These are phyloP conservation scores for Mustelus asterias DNA, from an alignment of 2,113 vertebrate genomes.

Conservation along the genomic window DNA sequence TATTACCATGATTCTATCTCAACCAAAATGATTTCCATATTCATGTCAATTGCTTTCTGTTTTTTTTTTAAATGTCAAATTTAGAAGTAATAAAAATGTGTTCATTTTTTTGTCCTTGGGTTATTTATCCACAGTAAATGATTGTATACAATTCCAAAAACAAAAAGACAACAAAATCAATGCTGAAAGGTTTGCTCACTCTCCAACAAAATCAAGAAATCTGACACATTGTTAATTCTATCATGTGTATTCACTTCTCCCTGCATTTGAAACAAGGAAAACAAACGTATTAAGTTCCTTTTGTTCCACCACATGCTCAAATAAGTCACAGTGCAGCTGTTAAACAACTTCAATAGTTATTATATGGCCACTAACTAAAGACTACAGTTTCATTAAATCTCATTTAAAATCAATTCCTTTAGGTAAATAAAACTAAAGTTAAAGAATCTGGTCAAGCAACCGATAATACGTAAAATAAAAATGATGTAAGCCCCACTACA, in stretches of 20 bases:
- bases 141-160: neutral
- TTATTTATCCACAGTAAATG: neutral
- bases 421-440: neutral
- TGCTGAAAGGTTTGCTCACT: neutral
- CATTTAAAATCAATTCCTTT: neutral
- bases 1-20: neutral
- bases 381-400: constrained; percentile 18
- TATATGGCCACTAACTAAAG: neutral
- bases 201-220: neutral
- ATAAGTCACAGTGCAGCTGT: neutral
- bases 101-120: neutral
- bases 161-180: neutral
- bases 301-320: neutral
- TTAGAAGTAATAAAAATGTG: neutral
- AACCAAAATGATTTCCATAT: neutral
- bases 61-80: neutral
- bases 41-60: neutral
- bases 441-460: neutral
- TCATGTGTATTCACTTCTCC: neutral
- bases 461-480: neutral
- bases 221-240: neutral
- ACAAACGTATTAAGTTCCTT: neutral
- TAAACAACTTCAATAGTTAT: neutral
- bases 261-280: neutral
- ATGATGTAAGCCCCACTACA: neutral